Evolutionary conservation across 2,113 vertebrate species (phyloP).

Genomic region (Naja naja): DNA sequence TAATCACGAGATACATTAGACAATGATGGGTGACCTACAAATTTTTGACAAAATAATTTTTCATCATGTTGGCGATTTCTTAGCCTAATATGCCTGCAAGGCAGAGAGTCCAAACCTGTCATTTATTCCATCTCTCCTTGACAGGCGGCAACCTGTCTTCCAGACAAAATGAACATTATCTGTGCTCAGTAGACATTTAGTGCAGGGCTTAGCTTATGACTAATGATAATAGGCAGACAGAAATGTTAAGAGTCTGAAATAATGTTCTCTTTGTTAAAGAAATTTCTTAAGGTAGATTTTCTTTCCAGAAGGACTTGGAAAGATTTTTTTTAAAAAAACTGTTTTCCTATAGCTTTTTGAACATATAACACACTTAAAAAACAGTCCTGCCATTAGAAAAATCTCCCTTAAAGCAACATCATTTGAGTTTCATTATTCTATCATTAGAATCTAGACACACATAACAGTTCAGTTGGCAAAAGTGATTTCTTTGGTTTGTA

Average conservation of each 20-base stretch:
- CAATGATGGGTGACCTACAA: constrained; percentile 96
- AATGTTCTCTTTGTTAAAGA: constrained; percentile 89
- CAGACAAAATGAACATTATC: constrained; percentile 97
- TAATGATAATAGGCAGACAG: constrained; percentile 89
- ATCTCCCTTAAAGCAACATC: constrained; percentile 26
- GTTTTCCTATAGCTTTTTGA: constrained; percentile 56
- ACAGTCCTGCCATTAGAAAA: constrained; percentile 35
- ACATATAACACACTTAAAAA: constrained; percentile 49
- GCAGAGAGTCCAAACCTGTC: constrained; percentile 94
- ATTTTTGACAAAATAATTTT: constrained; percentile 99
- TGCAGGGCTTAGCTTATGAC: constrained; percentile 87
- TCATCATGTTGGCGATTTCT: constrained; percentile 94
- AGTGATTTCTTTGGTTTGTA: neutral
- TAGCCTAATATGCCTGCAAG: constrained; percentile 97
- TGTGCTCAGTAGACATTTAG: constrained; percentile 92
- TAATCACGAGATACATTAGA: constrained; percentile 98
- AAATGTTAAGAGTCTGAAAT: constrained; percentile 90
- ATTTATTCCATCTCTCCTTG: constrained; percentile 96
- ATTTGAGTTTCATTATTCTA: constrained; percentile 56
- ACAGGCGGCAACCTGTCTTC: constrained; percentile 98
- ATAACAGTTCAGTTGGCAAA: constrained; percentile 49
- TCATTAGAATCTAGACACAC: constrained; percentile 53
- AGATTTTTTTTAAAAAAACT: constrained; percentile 65
- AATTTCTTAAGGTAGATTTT: constrained; percentile 83
- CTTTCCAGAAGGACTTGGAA: constrained; percentile 64